Evolutionary conservation across 30 jellyfish, hydroid and myxozoan species (phyloP), one percentile per base, ranked within the genome.

Genomic region (Turritopsis dohrnii): DNA sequence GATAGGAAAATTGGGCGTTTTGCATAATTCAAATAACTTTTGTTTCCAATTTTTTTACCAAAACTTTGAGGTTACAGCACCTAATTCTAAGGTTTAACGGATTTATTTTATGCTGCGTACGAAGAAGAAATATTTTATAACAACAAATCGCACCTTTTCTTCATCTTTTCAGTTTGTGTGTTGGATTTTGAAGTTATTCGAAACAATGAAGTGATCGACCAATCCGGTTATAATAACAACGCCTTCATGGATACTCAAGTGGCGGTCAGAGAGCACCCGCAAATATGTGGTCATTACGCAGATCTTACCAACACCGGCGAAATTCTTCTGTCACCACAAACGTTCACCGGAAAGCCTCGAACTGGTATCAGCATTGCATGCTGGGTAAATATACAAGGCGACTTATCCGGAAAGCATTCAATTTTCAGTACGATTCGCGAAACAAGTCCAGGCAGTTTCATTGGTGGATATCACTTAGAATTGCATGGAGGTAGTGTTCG

Each of bases 401-500:
- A 92, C 22, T 53, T 86, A 7, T 21, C 31, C 0, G 97, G 96
- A 20, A 94, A 86, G 60, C 97, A 94, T 81, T 89, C 97, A 0
- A 65, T 94, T 28, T 94, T 94, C 73, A 90, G 97, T 66, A 94
- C 99, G 0, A 92, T 89, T 53, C 83, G 96, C 25, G 84, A 83
- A 90, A 75, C 81, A 8, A 52, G 91, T 52, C 95, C 94, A 8
- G 81, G 53, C 26, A 87, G 65, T 22, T 94, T 86, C 71, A 84
- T 94, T 0, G 98, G 99, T 54, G 97, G 99, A n/a, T 94, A 94
- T 81, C 99, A 94, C 87, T 87, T 94, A 54, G 99, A 94, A 82
- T 21, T 94, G 7, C 95, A 89, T 75, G 95, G 84, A 29, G 99
- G 99, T 3, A 72, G 88, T 71, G 96, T 94, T 8, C 88, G 99